Base-by-base conservation (phyloP, 2,888 invertebrate genomes). In the Aphidius colemani region DNA sequence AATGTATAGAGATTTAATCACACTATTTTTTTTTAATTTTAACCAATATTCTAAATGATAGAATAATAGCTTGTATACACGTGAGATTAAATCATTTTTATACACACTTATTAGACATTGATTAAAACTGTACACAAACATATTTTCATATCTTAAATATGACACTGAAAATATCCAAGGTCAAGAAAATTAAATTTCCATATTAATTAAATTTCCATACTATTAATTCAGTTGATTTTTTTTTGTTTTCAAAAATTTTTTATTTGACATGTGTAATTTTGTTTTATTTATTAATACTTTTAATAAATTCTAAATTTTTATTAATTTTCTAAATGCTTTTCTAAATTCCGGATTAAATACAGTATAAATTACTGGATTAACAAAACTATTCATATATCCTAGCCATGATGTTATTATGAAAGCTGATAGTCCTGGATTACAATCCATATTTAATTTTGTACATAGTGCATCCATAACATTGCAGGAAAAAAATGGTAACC, bases 401-500 rank as follows among this genome's bases (percentile, higher is more conserved):
- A 98, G 87, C 98, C 98, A 99, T 41, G 97, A 96, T 70, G 96
- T 96, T 70, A 96, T 86, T 78, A 97, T 92, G 84, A 98, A 98
- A 58, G 92, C 92, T 30, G 93, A 91, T 72, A 96, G 88, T 39
- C 95, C 91, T 0, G 95, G 93, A 69, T 91, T 90, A 82, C 93
- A 94, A 69, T 89, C 87, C 72, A 88, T 86, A 59, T 88, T 88
- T 74, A 93, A 85, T 83, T 96, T 95, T 75, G 92, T 92, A 86
- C 98, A 98, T 82, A 98, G 90, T 8, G 98, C 99, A 80, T 96
- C 97, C 85, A 97, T 89, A 71, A 98, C 95, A 84, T 96, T 97
- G 85, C 97, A 96, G 2, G 96, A 95, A 88, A 99, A 99, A 86
- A 99, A 99, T 46, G 99, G 99, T 67, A 96, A 93, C 98, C 98